Evolutionary conservation across 2,113 vertebrate species (phyloP).

Genomic region (Malaclemys terrapin): DNA sequence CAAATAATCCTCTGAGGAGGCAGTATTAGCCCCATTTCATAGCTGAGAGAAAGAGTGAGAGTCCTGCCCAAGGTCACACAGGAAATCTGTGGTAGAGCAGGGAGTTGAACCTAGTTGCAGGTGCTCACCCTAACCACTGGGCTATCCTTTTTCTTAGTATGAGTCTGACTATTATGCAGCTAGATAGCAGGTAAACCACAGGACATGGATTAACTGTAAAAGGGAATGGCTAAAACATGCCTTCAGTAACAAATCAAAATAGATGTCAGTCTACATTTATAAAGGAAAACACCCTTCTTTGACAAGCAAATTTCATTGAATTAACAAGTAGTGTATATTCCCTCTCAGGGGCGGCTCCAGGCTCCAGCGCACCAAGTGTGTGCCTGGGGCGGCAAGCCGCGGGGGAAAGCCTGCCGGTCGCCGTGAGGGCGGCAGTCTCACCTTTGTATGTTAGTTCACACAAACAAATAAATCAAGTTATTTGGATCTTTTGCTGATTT

Average conservation of each 20-base stretch:
- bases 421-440: not conserved
- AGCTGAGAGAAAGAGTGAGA: not conserved
- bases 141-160: not conserved
- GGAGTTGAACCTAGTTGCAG: not conserved
- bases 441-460: not conserved
- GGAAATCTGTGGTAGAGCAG: not conserved
- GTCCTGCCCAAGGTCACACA: not conserved
- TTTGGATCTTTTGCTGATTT: not conserved
- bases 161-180: not conserved
- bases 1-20: not conserved
- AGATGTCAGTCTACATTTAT: not conserved
- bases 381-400: too few species aligned
- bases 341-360: not conserved
- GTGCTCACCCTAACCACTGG: not conserved
- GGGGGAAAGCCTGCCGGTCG: too few species aligned
- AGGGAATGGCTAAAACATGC: not conserved
- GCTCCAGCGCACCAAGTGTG: too few species aligned
- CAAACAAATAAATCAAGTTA: not conserved
- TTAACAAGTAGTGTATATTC: not conserved
- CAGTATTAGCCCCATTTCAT: not conserved
- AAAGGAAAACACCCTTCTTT: not conserved
- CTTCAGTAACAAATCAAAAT: not conserved
- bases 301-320: not conserved
- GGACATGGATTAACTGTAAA: not conserved
- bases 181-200: not conserved